phyloP scores from a whole-genome alignment of 1,140 invertebrate genomes.

The Colletes latitarsis region DNA sequence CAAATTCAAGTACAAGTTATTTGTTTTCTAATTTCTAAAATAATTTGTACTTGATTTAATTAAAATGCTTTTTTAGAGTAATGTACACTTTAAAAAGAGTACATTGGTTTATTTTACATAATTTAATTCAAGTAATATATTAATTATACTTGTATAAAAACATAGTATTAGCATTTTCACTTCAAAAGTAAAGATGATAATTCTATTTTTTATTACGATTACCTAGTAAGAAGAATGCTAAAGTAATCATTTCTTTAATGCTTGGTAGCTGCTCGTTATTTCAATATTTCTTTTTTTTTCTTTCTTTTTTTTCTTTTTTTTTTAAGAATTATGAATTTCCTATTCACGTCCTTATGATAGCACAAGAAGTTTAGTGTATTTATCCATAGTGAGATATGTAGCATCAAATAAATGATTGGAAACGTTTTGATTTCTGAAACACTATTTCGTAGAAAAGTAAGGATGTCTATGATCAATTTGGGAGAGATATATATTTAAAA shows the following conservation, averaged over 20 bases:
- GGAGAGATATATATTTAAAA: not conserved
- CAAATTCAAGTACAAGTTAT: constrained; percentile 54
- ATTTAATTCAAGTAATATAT: not conserved
- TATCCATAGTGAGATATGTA: constrained; percentile 46
- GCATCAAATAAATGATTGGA: constrained; percentile 47
- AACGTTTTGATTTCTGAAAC: constrained; percentile 41
- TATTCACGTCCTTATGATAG: constrained; percentile 40
- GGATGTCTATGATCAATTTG: constrained; percentile 25
- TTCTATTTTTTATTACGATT: constrained; percentile 56
- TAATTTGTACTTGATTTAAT: constrained; percentile 44
- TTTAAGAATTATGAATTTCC: constrained; percentile 47
- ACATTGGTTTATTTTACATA: not conserved
- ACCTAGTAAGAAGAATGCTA: constrained; percentile 55
- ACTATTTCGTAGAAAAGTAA: constrained; percentile 27
- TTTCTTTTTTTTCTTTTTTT: constrained; percentile 27
- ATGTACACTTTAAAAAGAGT: constrained; percentile 26
- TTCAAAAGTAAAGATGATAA: not conserved
- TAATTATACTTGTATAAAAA: not conserved
- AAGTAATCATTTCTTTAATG: constrained; percentile 65
- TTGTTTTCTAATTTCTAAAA: not conserved
- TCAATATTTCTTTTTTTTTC: constrained; percentile 33
- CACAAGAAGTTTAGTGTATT: constrained; percentile 41
- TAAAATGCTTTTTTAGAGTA: constrained; percentile 46
- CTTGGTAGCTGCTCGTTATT: constrained; percentile 75
- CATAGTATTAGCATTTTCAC: constrained; percentile 1